Conservation (phyloP, 1,140 invertebrate genomes). For the Vollenhovia emeryi region DNA sequence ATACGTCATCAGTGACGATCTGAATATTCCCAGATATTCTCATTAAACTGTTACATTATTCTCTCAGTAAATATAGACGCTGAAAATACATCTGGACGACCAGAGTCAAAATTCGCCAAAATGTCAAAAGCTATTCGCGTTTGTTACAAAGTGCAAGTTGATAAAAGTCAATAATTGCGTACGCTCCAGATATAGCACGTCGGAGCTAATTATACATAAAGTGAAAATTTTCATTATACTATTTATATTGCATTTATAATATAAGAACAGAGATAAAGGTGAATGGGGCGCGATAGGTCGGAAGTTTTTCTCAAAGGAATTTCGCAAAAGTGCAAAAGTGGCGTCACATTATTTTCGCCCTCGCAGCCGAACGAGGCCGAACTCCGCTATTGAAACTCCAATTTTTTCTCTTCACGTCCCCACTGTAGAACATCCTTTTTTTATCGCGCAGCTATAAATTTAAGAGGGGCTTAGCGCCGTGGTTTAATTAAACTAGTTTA, state of each 20-base stretch:
- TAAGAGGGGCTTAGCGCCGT: slow-evolving; percentile 70
- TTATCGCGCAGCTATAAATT: slow-evolving; percentile 76
- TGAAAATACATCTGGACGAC: background rate
- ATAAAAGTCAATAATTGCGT: background rate
- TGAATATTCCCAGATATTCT: slow-evolving; percentile 30
- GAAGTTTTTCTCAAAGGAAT: slow-evolving; percentile 6
- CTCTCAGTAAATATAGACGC: background rate
- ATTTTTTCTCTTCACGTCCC: slow-evolving; percentile 40
- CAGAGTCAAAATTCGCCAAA: background rate
- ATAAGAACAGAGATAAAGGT: background rate
- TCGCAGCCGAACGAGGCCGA: slow-evolving; percentile 35
- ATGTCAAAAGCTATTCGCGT: background rate
- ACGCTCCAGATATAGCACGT: background rate
- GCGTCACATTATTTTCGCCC: slow-evolving; percentile 63
- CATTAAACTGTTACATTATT: slow-evolving; percentile 14
- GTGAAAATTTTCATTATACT: background rate
- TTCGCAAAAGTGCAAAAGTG: slow-evolving; percentile 43
- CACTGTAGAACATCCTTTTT: slow-evolving; percentile 62
- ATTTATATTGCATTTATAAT: background rate
- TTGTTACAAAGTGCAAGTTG: background rate
- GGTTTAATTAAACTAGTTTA: slow-evolving; percentile 80
- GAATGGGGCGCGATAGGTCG: background rate
- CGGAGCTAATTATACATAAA: background rate
- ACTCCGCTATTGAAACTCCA: slow-evolving; percentile 69
- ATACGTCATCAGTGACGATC: slow-evolving; percentile 27